Evolutionary conservation across 2,888 invertebrate species (phyloP).

Genomic region (Leptopilina syphax): DNA sequence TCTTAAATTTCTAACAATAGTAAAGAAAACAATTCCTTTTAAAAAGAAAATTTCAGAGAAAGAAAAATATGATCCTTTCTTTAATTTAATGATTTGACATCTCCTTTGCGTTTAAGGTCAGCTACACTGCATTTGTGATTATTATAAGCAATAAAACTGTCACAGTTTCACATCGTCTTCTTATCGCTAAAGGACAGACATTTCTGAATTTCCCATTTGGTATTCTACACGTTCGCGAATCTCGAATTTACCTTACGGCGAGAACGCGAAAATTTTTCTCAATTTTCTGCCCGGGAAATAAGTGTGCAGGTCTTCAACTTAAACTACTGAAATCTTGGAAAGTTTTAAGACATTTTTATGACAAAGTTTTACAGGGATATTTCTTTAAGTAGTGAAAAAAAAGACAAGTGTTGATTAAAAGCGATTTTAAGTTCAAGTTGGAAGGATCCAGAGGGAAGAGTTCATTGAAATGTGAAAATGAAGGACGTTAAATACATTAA

Average conservation of each 20-base stretch:
- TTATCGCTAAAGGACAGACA: constrained; percentile 61
- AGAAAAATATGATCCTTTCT: neutral
- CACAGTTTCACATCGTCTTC: constrained; percentile 52
- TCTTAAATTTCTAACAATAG: no score
- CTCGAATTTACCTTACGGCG: constrained; percentile 41
- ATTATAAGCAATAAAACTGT: constrained; percentile 61
- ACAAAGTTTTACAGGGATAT: neutral
- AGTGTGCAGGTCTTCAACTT: constrained; percentile 1
- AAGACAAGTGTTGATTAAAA: constrained; percentile 3
- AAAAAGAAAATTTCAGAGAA: neutral
- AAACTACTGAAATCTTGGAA: constrained; percentile 12
- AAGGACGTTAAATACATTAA: constrained; percentile 6
- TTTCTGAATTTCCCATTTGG: constrained; percentile 38
- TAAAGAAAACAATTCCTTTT: neutral
- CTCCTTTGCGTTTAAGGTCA: neutral
- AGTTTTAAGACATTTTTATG: constrained; percentile 14
- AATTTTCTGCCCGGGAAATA: constrained; percentile 15
- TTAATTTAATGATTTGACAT: constrained; percentile 15
- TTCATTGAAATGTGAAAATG: neutral
- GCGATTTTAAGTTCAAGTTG: neutral
- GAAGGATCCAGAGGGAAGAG: neutral
- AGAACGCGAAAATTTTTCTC: constrained; percentile 33
- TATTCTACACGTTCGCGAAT: constrained; percentile 37
- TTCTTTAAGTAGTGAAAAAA: neutral
- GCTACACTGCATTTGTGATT: constrained; percentile 45